Base-by-base conservation (phyloP, 2,888 invertebrate species). In the Acanthosepion lycidas region DNA sequence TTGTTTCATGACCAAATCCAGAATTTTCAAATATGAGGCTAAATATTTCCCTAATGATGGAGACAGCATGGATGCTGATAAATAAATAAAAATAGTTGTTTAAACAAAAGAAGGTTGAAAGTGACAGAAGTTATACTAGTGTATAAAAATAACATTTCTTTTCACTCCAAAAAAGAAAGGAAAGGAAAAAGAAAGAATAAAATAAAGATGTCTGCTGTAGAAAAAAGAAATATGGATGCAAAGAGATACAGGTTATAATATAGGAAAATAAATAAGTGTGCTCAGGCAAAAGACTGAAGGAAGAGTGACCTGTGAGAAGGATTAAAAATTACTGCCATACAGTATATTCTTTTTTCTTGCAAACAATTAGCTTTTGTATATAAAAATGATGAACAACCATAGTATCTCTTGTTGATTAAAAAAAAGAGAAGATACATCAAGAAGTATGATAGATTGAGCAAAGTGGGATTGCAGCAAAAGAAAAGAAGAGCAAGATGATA, bases 41-140 rank as follows among this genome's bases (percentile, higher is more conserved):
- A 78, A 42, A 78, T 78, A 78, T n/a, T 78, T 78, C n/a, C n/a
- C n/a, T 78, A 78, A 78, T 78, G 78, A 78, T 78, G 78, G 78
- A 78, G 78, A 78, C n/a, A 33, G n/a, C n/a, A 33, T 78, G 78
- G 15, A 15, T n/a, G 18, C 18, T 15, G 18, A n/a, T 33, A 15
- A 78, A 78, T 33, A 78, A 78, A 33, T 78, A 33, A 18, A 78
- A n/a, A 28, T 64, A 26, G 78, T 33, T 15, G 12, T 78, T 78
- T 78, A 78, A 15, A 78, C n/a, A 33, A 33, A 78, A 78, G n/a
- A 78, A 78, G 6, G 78, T 12, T 33, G n/a, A 78, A 3, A 64
- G 78, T 18, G 33, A 78, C 15, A 33, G n/a, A 6, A 78, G n/a
- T n/a, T n/a, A n/a, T 15, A 42, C 42, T 42, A 4, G 78, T 12